Base-by-base conservation (phyloP, 2,888 invertebrate species). In the Trissonchulus sp. region DNA sequence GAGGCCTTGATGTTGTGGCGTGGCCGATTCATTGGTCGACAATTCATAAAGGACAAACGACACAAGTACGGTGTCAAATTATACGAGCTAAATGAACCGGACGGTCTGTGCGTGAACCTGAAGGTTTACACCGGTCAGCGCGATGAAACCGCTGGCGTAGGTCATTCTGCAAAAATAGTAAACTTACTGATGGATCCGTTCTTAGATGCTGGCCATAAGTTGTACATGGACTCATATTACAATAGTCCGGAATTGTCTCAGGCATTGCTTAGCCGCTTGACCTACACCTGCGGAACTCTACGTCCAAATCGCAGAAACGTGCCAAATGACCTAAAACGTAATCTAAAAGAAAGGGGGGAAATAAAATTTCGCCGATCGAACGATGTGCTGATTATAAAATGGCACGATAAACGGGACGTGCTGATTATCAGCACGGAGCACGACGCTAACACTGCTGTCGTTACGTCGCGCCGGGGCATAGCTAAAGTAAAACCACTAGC, bases 1-100 rank as follows among this genome's bases (percentile, higher is more conserved):
- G 71, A 69, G 34, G 35, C 71, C 34, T 33, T 69, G 71, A 69
- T 69, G 31, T n/a, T 69, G 34, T 69, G 71, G 36, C 71, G 65
- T 34, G 65, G 65, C 15, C 15, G 65, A 65, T 65, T 65, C 34
- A 34, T 65, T 8, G 65, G 65, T 18, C 28, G n/a, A 34, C 65
- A 65, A 34, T 65, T 31, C n/a, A n/a, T n/a, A n/a, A n/a, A n/a
- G n/a, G n/a, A n/a, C n/a, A n/a, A n/a, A n/a, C n/a, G n/a, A n/a
- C n/a, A n/a, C n/a, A n/a, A n/a, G n/a, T n/a, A n/a, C n/a, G n/a
- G n/a, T n/a, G n/a, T n/a, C n/a, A n/a, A n/a, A n/a, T n/a, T n/a
- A n/a, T n/a, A n/a, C n/a, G n/a, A n/a, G n/a, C n/a, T n/a, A n/a
- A n/a, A n/a, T n/a, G n/a, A n/a, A n/a, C n/a, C n/a, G n/a, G n/a